Percentiles rank a stretch among this genome's conserved stretches.
phyloP scores from a whole-genome alignment of 2,888 invertebrate species.

The Pardosa pseudoannulata region DNA sequence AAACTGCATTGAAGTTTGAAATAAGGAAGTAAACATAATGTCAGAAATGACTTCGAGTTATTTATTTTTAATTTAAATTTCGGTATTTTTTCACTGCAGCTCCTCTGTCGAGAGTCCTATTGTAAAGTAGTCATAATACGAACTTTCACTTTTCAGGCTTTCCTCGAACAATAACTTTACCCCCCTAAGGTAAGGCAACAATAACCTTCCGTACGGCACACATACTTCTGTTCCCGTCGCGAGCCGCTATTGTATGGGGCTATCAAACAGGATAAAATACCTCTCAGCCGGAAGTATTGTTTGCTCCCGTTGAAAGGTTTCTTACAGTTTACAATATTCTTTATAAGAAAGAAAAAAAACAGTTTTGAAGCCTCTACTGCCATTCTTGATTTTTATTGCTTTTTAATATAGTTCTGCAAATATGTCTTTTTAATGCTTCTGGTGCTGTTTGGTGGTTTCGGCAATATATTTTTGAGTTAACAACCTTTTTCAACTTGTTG shows the following conservation, averaged over 20 bases:
- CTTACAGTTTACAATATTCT: background rate
- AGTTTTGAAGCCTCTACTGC: background rate
- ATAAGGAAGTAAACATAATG: background rate
- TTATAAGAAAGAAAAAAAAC: background rate
- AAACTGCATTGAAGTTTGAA: background rate
- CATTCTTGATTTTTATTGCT: background rate
- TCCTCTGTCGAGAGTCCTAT: background rate
- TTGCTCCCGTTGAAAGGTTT: background rate
- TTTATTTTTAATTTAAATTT: background rate
- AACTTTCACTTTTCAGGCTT: background rate
- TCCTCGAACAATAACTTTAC: background rate
- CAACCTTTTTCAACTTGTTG: too few relatives aligned
- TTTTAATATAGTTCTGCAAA: background rate
- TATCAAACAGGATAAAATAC: background rate
- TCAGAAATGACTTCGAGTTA: background rate
- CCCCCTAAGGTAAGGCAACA: background rate
- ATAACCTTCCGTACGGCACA: background rate
- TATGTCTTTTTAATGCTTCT: background rate
- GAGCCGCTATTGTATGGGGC: background rate
- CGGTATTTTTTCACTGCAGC: background rate
- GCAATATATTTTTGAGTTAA: too few relatives aligned
- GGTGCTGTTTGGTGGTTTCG: too few relatives aligned
- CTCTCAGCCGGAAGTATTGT: background rate
- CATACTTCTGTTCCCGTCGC: background rate
- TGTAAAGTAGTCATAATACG: background rate